These are phyloP conservation scores for Sylvia atricapilla DNA, from an alignment of 2,113 vertebrate genomes.

Conservation along the genomic window DNA sequence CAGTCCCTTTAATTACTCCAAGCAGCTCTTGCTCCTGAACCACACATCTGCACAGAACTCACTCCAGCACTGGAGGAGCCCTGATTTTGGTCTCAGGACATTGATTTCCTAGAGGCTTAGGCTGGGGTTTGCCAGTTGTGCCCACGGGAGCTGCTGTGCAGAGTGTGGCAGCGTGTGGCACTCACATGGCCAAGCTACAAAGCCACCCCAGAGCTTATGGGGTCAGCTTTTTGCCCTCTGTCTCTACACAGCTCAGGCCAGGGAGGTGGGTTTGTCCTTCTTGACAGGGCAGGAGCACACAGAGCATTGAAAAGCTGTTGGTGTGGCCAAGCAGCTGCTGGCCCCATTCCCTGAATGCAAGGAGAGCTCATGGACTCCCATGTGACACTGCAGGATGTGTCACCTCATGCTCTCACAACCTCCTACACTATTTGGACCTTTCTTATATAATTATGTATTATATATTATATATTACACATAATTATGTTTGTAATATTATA, in stretches of 20 bases:
- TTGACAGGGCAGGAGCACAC: neutral
- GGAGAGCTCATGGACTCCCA: neutral
- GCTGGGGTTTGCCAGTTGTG: neutral
- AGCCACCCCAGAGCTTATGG: neutral
- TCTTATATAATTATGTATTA: no score
- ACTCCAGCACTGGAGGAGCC: no score
- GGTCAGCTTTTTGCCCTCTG: neutral
- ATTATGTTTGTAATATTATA: no score
- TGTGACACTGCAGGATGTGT: neutral
- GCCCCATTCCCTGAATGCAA: neutral
- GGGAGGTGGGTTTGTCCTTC: neutral
- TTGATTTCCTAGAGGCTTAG: neutral
- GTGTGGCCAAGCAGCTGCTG: neutral
- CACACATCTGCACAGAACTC: neutral
- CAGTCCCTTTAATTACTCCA: rapidly evolving
- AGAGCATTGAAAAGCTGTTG: neutral
- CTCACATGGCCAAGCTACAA: neutral
- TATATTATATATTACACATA: no score
- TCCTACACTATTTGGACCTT: neutral
- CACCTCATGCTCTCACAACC: neutral
- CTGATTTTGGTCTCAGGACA: neutral
- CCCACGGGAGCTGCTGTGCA: neutral
- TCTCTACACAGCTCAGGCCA: neutral
- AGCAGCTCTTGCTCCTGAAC: neutral
- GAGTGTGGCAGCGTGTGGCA: neutral